Evolutionary conservation across 2,888 invertebrate genomes (phyloP), one percentile per base, ranked within the genome.

Genomic region (Polyommatus icarus): DNA sequence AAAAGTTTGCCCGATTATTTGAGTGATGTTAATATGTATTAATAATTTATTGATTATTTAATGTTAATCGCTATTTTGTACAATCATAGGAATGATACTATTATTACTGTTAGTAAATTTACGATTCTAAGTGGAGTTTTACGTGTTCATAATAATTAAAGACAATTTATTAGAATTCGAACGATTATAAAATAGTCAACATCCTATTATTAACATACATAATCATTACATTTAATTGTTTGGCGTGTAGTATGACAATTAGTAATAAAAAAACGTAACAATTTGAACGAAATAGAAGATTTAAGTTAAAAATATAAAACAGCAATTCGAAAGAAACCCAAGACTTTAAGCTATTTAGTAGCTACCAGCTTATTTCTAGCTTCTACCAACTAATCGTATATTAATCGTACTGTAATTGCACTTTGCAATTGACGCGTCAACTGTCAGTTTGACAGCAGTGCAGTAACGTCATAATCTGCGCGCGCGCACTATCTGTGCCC

Each of bases 401-500:
- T n/a, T 40, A 40, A 40, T 10, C 7, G 40, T 40, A 10, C 10
- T 40, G 40, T 40, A 40, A 46, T 46, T 46, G 10, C 3, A 29
- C 67, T 5, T 67, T 67, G 67, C 32, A 67, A 67, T 32, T 67
- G 67, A 29, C 15, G 29, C 29, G 7, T 61, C 61, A 24, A 18
- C 15, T 29, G 29, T 32, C 67, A 67, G 67, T 67, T 67, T 29
- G 67, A 67, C 29, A 29, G 67, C 29, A 67, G 29, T 29, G 32
- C 29, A 67, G 29, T 29, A 67, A 29, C 67, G 67, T 67, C 67
- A 67, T 67, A 67, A 67, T 67, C 67, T 67, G 67, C 67, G 67
- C 67, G 67, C 15, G 67, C 67, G 67, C 61, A 61, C 67, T 67
- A 67, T 67, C 67, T 15, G 67, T 32, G 67, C 67, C 67, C 67